Evolutionary conservation across 2,113 vertebrate genomes (phyloP), one percentile per base, ranked within the genome.

Genomic region (Platysternon megacephalum): DNA sequence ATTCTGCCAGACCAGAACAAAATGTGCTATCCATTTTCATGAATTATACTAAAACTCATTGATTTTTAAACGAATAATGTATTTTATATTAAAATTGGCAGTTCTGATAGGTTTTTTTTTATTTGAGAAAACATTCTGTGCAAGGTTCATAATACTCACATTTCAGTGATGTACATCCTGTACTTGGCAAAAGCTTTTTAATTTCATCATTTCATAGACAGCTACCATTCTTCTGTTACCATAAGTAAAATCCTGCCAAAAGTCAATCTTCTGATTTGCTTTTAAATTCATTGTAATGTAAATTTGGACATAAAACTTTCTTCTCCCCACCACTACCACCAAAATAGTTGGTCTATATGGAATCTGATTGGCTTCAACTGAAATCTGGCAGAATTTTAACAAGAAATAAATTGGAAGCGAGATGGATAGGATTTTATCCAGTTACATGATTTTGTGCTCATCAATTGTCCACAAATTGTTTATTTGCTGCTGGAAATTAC

Each of bases 251-350:
- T 93, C 56, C 68, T 95, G 92, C 94, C 94, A 91, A 92, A 91
- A 82, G 78, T 88, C 91, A 96, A 88, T 86, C 74, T 88, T 95
- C 82, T 89, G 44, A 94, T 95, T 92, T 91, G 13, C 35, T 93
- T 96, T 97, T 90, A 97, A 95, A 84, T 92, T 94, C 76, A 95
- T 95, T 97, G 94, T 95, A 94, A 97, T 97, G 95, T 93, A 97
- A 96, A 97, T 96, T 94, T 90, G 85, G 51, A 78, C 16, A 68
- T 87, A 68, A 95, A 90, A 17, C 6, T 10, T 48, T 88, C 46
- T 22, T 79, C 83, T 96, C 72, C 82, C 86, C 44, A 42, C 78
- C 17, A 32, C 58, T 88, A 81, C 58, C 19, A 13, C 28, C 29
- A 1, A 49, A 85, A 72, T 79, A 96, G n/a, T 24, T 52, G 83